Conservation (phyloP, 2,113 vertebrate genomes). For the Pseudorasbora parva region DNA sequence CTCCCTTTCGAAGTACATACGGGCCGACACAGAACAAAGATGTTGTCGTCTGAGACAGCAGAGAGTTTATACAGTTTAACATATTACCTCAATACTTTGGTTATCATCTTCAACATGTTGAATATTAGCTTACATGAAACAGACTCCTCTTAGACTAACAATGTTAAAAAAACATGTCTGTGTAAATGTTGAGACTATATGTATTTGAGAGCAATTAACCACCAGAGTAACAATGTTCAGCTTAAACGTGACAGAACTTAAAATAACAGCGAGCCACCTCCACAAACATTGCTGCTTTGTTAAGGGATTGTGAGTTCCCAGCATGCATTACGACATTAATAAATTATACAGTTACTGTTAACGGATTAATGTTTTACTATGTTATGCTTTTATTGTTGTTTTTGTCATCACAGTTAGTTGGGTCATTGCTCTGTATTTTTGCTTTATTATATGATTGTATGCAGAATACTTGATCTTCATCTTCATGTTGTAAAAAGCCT, state of each 20-base stretch:
- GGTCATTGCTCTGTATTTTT: neutral
- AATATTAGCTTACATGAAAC: neutral
- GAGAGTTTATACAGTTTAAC: neutral
- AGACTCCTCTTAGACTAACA: neutral
- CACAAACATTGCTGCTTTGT: neutral
- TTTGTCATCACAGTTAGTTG: neutral
- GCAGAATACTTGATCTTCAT: neutral
- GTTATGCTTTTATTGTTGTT: neutral
- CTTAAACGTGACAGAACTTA: neutral
- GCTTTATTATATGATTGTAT: no score
- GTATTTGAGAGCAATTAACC: neutral
- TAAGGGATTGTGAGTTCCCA: neutral
- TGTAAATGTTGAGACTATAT: neutral
- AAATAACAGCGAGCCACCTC: neutral
- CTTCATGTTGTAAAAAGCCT: neutral
- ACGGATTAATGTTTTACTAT: neutral
- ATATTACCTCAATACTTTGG: neutral
- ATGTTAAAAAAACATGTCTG: neutral
- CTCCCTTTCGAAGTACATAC: no score
- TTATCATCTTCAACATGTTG: neutral
- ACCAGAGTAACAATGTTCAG: neutral
- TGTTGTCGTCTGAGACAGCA: no score
- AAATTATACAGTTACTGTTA: neutral
- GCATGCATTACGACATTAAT: neutral
- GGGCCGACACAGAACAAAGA: no score